phyloP scores from a whole-genome alignment of 2,113 vertebrate species.

The Uria lomvia region DNA sequence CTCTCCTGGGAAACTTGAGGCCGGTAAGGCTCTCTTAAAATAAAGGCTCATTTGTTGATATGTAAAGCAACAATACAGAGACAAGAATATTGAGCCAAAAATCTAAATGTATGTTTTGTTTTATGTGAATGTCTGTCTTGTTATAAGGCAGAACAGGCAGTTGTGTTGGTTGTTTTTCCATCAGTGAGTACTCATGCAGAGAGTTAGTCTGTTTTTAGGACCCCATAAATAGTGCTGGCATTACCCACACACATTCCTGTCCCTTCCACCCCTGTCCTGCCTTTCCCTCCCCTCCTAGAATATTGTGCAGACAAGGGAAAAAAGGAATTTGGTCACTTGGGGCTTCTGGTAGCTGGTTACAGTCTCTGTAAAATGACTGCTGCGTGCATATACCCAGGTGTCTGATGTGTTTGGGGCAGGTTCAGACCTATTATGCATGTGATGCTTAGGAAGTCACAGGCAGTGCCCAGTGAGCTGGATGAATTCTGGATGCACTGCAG shows the following conservation, averaged over 20 bases:
- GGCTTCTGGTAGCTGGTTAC: neutral
- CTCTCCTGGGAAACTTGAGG: slow-evolving; percentile 9
- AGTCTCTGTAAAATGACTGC: neutral
- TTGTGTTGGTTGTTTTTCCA: neutral
- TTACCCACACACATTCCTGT: slow-evolving; percentile 31
- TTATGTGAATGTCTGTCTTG: neutral
- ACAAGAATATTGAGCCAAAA: slow-evolving; percentile 15
- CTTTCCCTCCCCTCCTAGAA: neutral
- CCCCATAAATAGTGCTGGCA: slow-evolving; percentile 6
- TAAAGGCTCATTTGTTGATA: slow-evolving; percentile 29
- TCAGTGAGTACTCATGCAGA: neutral
- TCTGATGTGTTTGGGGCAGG: neutral
- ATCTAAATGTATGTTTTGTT: slow-evolving; percentile 50
- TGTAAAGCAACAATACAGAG: slow-evolving; percentile 27
- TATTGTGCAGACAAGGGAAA: neutral
- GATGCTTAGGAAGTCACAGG: neutral
- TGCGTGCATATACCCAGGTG: neutral
- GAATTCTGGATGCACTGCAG: neutral
- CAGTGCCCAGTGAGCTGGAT: neutral
- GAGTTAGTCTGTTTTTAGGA: neutral
- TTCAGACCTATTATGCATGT: neutral
- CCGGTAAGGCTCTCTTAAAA: neutral
- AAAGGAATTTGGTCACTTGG: neutral
- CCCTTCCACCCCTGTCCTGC: neutral
- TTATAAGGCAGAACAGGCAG: slow-evolving; percentile 16